These are phyloP conservation scores for Gymnothorax reevesii DNA, from an alignment of 2,797 vertebrate species.

Conservation along the genomic window DNA sequence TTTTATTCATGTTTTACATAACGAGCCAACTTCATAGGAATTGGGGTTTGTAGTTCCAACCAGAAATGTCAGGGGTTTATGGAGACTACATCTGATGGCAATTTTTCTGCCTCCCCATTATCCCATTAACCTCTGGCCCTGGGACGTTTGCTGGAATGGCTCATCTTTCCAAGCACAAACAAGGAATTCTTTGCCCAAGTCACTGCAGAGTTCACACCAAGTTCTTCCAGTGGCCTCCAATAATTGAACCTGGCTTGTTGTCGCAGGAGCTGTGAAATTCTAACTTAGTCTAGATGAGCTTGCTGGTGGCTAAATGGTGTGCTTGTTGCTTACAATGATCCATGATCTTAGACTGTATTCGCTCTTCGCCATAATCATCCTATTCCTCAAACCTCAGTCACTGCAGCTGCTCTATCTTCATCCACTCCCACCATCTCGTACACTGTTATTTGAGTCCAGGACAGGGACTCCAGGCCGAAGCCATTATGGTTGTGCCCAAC, in stretches of 20 bases:
- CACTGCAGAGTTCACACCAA: not conserved
- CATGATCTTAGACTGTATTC: not conserved
- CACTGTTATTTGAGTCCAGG: slow-evolving; percentile 10
- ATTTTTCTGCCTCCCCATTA: not conserved
- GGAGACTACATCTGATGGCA: not conserved
- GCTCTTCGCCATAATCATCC: slow-evolving; percentile 20
- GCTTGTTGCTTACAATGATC: not conserved
- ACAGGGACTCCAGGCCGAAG: slow-evolving; percentile 41
- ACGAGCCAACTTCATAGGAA: too few species aligned
- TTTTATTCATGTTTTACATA: too few species aligned
- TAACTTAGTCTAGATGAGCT: not conserved
- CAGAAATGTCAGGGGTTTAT: not conserved
- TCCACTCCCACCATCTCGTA: not conserved
- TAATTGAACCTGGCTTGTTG: slow-evolving; percentile 10
- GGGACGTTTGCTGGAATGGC: slow-evolving; percentile 45
- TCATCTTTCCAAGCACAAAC: slow-evolving; percentile 37
- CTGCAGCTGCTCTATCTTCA: not conserved
- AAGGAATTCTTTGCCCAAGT: not conserved
- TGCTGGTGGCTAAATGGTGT: not conserved
- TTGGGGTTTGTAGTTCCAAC: not conserved
- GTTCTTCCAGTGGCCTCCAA: not conserved
- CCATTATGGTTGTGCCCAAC: slow-evolving; percentile 46
- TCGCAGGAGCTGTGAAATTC: not conserved
- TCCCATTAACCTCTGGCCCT: not conserved
- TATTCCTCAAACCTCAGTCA: slow-evolving; percentile 20